A percentile compares a stretch with the other conserved stretches of the same genome.
phyloP scores from a whole-genome alignment of 2,797 vertebrate genomes.

The Anguilla marmorata region DNA sequence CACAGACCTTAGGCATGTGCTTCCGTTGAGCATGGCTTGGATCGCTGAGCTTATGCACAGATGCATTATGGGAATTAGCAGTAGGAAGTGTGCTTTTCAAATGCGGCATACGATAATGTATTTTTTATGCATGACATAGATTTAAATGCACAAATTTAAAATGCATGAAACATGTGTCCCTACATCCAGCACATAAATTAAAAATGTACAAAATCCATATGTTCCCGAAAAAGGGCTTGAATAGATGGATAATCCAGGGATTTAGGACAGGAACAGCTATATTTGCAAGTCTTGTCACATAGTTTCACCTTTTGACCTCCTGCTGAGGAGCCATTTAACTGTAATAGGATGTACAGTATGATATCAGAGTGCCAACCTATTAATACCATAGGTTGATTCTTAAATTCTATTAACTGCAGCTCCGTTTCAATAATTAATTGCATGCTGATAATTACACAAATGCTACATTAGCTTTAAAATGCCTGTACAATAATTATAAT shows the following conservation, averaged over 20 bases:
- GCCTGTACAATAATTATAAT: not conserved
- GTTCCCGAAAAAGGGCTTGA: not conserved
- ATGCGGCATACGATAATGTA: not conserved
- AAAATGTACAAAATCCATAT: slow-evolving; percentile 9
- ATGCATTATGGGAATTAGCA: slow-evolving; percentile 13
- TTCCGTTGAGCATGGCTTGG: not conserved
- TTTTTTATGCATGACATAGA: not conserved
- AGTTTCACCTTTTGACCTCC: slow-evolving; percentile 1
- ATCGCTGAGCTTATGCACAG: not conserved
- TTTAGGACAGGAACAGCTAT: not conserved
- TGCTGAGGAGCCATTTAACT: not conserved
- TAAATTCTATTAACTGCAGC: not conserved
- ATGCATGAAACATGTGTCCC: slow-evolving; percentile 3
- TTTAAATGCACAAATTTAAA: slow-evolving; percentile 13
- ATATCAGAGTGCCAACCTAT: slow-evolving; percentile 3
- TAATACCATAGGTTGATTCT: not conserved
- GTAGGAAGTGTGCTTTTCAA: not conserved
- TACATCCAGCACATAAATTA: not conserved
- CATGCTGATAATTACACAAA: slow-evolving; percentile 12
- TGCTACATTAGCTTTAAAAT: slow-evolving; percentile 16
- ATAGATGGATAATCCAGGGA: not conserved
- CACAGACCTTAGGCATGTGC: not conserved
- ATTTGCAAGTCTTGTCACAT: not conserved
- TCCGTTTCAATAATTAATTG: not conserved
- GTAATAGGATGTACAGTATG: not conserved